phyloP scores from a whole-genome alignment of 2,888 invertebrate genomes.

The Drosophila colorata region DNA sequence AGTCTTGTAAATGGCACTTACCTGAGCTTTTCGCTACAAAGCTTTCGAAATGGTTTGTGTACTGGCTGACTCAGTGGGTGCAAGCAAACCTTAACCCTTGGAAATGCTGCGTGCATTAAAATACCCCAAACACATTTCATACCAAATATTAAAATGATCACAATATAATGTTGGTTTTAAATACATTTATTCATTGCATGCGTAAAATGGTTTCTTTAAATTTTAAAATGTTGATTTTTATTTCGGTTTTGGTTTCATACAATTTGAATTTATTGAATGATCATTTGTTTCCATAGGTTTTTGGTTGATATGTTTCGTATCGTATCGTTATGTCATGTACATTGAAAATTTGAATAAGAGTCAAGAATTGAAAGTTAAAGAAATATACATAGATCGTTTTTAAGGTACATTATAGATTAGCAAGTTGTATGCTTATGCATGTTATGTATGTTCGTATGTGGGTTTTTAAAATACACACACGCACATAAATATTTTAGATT shows the following conservation, averaged over 20 bases:
- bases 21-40: constrained; percentile 1
- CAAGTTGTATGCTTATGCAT: constrained; percentile 40
- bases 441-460: constrained; percentile 12
- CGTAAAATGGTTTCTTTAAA: constrained; percentile 71
- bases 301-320: constrained; percentile 31
- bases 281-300: constrained; percentile 24
- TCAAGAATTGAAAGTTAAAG: constrained; percentile 72
- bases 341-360: constrained; percentile 78
- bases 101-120: neutral
- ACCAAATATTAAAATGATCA: neutral
- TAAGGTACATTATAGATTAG: constrained; percentile 67
- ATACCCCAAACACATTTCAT: too few relatives aligned
- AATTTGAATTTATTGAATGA: constrained; percentile 65
- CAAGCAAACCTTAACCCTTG: constrained; percentile 10
- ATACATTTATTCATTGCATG: constrained; percentile 81
- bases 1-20: neutral
- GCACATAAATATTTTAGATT: constrained; percentile 48
- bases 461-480: constrained; percentile 39
- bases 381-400: constrained; percentile 70
- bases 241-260: constrained; percentile 52
- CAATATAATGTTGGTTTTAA: constrained; percentile 38
- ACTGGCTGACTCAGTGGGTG: neutral
- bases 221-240: constrained; percentile 77
- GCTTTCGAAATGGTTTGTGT: constrained; percentile 23
- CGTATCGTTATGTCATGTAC: constrained; percentile 62